Evolutionary conservation across 2,113 vertebrate species (phyloP).

Genomic region (Melanocharis versteri): DNA sequence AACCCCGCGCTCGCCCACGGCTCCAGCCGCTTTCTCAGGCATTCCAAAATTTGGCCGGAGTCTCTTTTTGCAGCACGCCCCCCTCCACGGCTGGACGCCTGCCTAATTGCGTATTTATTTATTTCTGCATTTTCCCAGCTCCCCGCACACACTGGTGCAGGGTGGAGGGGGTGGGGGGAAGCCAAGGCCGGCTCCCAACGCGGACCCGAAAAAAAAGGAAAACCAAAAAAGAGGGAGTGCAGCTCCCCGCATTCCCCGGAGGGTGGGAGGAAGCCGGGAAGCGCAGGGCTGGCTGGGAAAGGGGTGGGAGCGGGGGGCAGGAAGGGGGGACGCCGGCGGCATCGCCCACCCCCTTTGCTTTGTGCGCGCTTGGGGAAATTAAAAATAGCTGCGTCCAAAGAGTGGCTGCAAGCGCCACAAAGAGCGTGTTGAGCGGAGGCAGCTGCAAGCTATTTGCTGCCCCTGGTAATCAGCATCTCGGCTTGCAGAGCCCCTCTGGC

Average conservation of each 20-base stretch:
- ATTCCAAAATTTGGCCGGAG: conserved; percentile 62
- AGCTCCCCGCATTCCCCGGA: not conserved
- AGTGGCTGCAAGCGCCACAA: conserved; percentile 21
- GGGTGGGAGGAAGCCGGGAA: conserved; percentile 13
- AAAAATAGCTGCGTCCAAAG: conserved; percentile 66
- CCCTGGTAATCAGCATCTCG: conserved; percentile 35
- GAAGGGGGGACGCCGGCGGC: conserved; percentile 7
- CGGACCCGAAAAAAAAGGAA: not conserved
- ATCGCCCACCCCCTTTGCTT: conserved; percentile 3
- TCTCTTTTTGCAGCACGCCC: conserved; percentile 12
- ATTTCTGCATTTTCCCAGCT: conserved; percentile 72
- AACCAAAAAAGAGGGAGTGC: not conserved
- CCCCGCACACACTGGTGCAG: not conserved
- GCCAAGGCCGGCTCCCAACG: not conserved
- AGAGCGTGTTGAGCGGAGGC: conserved; percentile 32
- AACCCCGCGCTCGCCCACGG: not conserved
- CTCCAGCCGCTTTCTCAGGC: conserved; percentile 67
- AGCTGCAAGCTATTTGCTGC: conserved; percentile 59
- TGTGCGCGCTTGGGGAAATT: conserved; percentile 46
- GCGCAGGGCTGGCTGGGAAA: not conserved
- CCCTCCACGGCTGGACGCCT: conserved; percentile 46
- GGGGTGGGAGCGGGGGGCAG: not conserved
- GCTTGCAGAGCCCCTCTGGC: not conserved
- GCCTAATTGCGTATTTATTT: conserved; percentile 79
- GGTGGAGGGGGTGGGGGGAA: not conserved